phyloP scores from a whole-genome alignment of 37 sponge, comb jelly and placozoan species.

The Tethya wilhelma region DNA sequence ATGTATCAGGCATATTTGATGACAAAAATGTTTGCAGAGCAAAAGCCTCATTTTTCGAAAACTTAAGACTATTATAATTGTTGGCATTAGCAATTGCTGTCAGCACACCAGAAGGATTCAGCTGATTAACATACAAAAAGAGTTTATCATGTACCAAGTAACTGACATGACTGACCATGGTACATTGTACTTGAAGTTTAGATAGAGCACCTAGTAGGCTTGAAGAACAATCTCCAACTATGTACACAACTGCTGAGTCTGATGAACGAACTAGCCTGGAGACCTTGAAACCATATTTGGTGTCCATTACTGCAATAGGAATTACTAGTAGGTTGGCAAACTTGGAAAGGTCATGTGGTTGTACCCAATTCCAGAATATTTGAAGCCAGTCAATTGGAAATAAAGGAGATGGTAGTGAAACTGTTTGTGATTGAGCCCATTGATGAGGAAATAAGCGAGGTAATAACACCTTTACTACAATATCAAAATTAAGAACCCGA shows the following conservation, averaged over 20 bases:
- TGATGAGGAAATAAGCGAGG: constrained; percentile 2
- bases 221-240: no score
- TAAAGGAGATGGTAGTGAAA: neutral
- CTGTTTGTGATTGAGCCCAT: neutral
- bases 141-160: no score
- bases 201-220: no score
- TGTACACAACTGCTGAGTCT: no score
- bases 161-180: no score
- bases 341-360: neutral
- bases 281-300: no score
- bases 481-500: neutral
- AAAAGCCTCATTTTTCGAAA: constrained; percentile 18
- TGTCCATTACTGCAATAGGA: no score
- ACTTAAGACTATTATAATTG: neutral
- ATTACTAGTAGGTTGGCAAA: constrained; percentile 11
- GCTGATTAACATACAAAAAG: no score
- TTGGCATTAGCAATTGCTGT: no score
- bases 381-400: constrained; percentile 20
- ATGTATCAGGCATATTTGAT: neutral
- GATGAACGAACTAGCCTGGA: no score
- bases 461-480: neutral
- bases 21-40: neutral
- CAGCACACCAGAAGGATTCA: no score
- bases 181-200: no score
- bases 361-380: constrained; percentile 48